These are phyloP conservation scores for Macrochelys suwanniensis DNA, from an alignment of 2,797 vertebrate species.

Conservation along the genomic window DNA sequence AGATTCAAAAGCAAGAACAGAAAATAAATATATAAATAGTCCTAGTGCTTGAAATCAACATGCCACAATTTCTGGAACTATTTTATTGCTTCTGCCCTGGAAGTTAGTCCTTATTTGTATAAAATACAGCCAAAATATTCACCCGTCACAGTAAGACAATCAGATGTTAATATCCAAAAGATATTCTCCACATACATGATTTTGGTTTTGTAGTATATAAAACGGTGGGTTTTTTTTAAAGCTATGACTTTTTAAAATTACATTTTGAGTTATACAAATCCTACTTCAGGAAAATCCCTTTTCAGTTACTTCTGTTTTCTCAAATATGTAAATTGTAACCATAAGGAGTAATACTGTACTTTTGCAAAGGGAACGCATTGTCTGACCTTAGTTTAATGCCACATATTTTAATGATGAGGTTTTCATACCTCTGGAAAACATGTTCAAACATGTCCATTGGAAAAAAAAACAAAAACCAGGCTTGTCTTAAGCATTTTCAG, in stretches of 20 bases:
- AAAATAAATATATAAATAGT: fast-evolving
- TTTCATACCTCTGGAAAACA: conserved; percentile 75
- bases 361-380: background rate
- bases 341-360: background rate
- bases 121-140: background rate
- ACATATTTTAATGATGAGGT: conserved; percentile 50
- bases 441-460: conserved; percentile 83
- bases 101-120: background rate
- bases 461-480: background rate
- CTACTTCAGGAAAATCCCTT: conserved; percentile 10
- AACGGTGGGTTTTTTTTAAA: background rate
- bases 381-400: background rate
- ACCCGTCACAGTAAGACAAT: background rate
- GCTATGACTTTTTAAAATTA: fast-evolving
- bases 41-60: background rate
- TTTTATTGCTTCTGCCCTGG: background rate
- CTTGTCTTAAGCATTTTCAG: background rate
- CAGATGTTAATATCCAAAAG: background rate
- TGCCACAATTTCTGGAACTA: background rate
- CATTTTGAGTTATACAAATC: background rate
- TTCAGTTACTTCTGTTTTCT: background rate
- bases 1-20: background rate
- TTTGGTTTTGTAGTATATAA: background rate
- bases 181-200: background rate
- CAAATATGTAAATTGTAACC: background rate